Evolutionary conservation across 2,888 invertebrate species (phyloP), one percentile per base, ranked within the genome.

Genomic region (Troglohyphantes excavatus): DNA sequence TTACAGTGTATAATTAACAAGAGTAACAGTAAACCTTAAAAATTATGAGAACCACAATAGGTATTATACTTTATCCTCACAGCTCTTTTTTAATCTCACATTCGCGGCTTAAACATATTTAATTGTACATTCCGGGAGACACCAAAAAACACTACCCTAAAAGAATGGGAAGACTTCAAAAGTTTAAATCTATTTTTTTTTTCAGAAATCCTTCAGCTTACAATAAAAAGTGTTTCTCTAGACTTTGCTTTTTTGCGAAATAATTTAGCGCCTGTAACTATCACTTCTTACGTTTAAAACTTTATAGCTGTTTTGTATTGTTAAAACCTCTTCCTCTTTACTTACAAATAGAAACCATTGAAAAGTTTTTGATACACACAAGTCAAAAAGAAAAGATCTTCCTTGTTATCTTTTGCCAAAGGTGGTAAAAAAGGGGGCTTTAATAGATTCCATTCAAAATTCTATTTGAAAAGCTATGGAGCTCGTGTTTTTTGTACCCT

Each of bases 391-490:
- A 53, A 53, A 78, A 78, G 13, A 39, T 26, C 63, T 11, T 33
- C 33, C 63, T 43, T 78, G 43, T 65, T 72, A 72, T 39, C 59
- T 39, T 65, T 65, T 63, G 21, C 23, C 29, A n/a, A 17, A 7
- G 39, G 39, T 39, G 27, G 26, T 17, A 65, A 21, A 65, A 19
- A 39, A 26, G 33, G 19, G 9, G 2, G 27, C 76, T 23, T 39
- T 23, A 63, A 33, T 23, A 53, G 53, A 53, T 53, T 53, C 53
- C 53, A 65, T 75, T 29, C 59, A 11, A 11, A 29, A 75, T 7
- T 76, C n/a, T 19, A 27, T 33, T 75, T 78, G n/a, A n/a, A 33
- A 68, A 68, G 33, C 13, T 68, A n/a, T 68, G 11, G 53, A n/a
- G 17, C 53, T 53, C 53, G 39, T n/a, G 53, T 53, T n/a, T n/a